Percentiles rank a stretch among this genome's conserved stretches.
These are phyloP conservation scores for Tenthredo scrophulariae DNA, from an alignment of 2,888 invertebrate species.

Conservation along the genomic window DNA sequence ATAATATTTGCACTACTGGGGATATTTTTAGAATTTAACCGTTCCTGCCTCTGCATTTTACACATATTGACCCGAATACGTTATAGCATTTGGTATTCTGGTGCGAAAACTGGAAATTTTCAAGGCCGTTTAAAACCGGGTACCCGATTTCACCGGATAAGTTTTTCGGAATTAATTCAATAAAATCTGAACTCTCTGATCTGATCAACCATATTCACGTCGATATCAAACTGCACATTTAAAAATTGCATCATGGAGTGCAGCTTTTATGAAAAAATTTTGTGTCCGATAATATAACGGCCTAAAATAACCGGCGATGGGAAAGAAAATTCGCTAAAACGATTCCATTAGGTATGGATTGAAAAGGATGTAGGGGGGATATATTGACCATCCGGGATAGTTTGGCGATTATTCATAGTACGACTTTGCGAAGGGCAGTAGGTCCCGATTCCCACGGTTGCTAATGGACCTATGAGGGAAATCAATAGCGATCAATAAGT, in stretches of 20 bases:
- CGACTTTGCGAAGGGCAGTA: background rate
- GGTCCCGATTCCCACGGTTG: background rate
- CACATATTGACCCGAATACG: background rate
- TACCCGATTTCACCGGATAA: background rate
- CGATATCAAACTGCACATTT: background rate
- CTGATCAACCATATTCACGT: background rate
- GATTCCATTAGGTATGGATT: background rate
- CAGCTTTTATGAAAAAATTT: background rate
- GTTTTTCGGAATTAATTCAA: background rate
- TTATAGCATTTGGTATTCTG: background rate
- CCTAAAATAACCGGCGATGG: background rate
- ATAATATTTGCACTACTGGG: slow-evolving; percentile 51
- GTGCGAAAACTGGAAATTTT: background rate
- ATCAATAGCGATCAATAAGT: background rate
- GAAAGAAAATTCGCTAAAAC: background rate
- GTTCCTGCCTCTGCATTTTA: slow-evolving; percentile 40
- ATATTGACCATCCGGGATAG: background rate
- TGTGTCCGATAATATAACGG: background rate
- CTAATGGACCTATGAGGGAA: background rate
- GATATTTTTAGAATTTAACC: slow-evolving; percentile 45
- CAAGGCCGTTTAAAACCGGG: background rate
- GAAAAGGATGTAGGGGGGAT: background rate
- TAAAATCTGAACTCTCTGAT: background rate
- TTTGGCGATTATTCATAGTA: background rate
- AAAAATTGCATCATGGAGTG: background rate